Evolutionary conservation across 2,113 vertebrate species (phyloP), one percentile per base, ranked within the genome.

Genomic region (Triplophysa rosa): DNA sequence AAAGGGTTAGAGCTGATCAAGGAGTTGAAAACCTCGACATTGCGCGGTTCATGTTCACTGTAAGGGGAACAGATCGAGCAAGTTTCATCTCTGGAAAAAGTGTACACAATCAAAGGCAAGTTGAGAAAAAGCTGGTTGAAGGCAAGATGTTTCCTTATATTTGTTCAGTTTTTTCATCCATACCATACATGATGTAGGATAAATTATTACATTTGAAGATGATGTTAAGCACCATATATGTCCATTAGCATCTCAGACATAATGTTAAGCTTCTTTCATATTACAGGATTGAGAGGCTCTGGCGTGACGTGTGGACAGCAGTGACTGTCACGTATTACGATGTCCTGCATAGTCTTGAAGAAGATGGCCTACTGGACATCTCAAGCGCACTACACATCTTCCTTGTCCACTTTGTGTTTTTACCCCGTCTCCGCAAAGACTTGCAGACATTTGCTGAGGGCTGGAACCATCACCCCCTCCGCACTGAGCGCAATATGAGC

Each of bases 31-130:
- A 73, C 70, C 26, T 73, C 8, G 19, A 61, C 24, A 73, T 73
- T 14, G 52, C 70, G 4, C 19, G 3, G 17, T 73, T 73, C 40
- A 73, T 73, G 54, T 73, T 73, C 33, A 73, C n/a, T n/a, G n/a
- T n/a, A 42, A 73, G 70, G 54, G 24, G 29, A 73, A 19, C 26
- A 64, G 62, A 64, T 8, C 1, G 62, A 17, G 62, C 62, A 64
- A 37, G 62, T 64, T 64, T 64, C 26, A 63, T 49, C 45, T 49
- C 45, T 9, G 45, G 45, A 47, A 47, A 62, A 29, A 29, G 26
- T 29, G 1, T 29, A 29, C 26, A 29, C 26, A 29, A 29, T 29
- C 26, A 29, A 29, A 62, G 61, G 61, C 26, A 64, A 64, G 4
- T 2, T 33, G 17, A 33, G 26, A 26, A 62, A 61, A 61, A 4